Conservation (phyloP, 2,113 vertebrate genomes). For the Alectura lathami region DNA sequence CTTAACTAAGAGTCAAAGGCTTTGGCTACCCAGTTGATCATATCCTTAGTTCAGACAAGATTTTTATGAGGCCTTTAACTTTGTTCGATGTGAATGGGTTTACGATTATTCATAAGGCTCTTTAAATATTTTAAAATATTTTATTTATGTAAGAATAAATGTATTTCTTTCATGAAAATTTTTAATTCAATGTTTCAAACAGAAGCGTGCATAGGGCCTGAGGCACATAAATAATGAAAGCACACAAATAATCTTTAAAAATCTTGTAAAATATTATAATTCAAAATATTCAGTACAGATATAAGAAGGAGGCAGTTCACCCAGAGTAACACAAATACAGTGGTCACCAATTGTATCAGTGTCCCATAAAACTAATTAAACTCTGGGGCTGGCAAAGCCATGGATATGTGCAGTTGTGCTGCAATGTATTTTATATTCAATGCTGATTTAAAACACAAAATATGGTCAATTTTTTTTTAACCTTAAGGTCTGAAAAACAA, state of each 20-base stretch:
- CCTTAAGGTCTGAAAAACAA: not conserved
- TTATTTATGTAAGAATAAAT: not conserved
- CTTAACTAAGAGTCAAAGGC: not conserved
- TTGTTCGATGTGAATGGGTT: not conserved
- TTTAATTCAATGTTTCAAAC: not conserved
- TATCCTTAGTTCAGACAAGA: not conserved
- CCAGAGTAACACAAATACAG: not conserved
- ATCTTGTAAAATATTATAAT: not conserved
- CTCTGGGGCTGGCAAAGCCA: not conserved
- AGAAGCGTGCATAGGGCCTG: not conserved
- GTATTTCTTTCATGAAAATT: not conserved
- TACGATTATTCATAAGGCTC: not conserved
- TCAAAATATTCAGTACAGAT: not conserved
- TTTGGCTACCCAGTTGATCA: not conserved
- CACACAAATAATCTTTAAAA: not conserved
- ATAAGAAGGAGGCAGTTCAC: not conserved
- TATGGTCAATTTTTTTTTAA: conserved; percentile 22
- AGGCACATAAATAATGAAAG: not conserved
- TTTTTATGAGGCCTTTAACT: not conserved
- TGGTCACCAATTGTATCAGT: fast-evolving
- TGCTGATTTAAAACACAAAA: not conserved
- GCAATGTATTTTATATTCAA: not conserved
- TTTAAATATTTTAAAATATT: not conserved
- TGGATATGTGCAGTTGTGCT: not conserved
- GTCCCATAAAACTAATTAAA: not conserved